Evolutionary conservation across 2,113 vertebrate genomes (phyloP), one percentile per base, ranked within the genome.

Genomic region (Gulo gulo): DNA sequence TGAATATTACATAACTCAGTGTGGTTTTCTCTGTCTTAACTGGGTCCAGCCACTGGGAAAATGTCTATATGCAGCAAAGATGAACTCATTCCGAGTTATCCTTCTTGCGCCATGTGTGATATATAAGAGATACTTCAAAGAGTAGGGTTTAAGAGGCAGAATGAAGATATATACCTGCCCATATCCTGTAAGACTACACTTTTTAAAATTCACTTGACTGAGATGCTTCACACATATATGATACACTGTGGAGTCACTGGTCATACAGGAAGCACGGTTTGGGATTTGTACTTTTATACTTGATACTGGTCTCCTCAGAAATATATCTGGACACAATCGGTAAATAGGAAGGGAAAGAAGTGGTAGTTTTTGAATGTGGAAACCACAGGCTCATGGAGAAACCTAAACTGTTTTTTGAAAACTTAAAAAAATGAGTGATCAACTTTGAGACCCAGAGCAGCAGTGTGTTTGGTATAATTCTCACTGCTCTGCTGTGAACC

Each of bases 141-240:
- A 61, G 13, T 50, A 73, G 55, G 13, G 7, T 23, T 18, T 26
- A 47, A n/a, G 39, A 63, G 42, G 12, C 29, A 67, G 59, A 91
- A 80, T 67, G 42, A 67, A 26, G 12, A 20, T 7, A 52, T 1
- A 42, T 36, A 47, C 5, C 31, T 36, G n/a, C 23, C 26, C 50
- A 47, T 31, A 31, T 50, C 15, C 63, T 7, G 16, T 39, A 36
- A 39, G 21, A 21, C 52, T 29, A 4, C 2, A 42, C 45, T 45
- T 78, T 69, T 23, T n/a, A 2, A 36, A 84, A 34, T 31, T 26
- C 4, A 36, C 24, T 59, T 81, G 29, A 21, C 14, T 7, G 18
- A 63, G 26, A 15, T 82, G 6, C 8, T 50, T 0, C 26, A 36
- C 26, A 11, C 4, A 24, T 0, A 0, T 16, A 6, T 2, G 36